A percentile compares a stretch with the other conserved stretches of the same genome.
These are phyloP conservation scores for Psittacula echo DNA, from an alignment of 2,797 vertebrate genomes.

Conservation along the genomic window DNA sequence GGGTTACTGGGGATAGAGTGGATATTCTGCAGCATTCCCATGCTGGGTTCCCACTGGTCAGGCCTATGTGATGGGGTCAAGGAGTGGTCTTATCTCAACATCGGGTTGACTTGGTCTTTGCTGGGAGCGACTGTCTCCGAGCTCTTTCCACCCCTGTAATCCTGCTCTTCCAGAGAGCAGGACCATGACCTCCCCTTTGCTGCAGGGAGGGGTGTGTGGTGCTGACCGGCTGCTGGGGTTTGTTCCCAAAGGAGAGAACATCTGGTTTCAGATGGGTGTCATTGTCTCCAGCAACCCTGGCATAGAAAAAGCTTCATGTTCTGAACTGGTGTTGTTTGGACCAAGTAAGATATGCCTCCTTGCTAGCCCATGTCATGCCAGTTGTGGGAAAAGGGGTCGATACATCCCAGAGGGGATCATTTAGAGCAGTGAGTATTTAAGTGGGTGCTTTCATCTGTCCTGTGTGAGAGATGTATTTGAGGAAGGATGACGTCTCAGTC, in stretches of 20 bases:
- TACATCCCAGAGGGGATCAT: neutral
- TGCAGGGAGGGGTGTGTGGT: neutral
- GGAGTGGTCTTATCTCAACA: neutral
- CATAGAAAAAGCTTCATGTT: neutral
- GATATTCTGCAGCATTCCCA: slow-evolving; percentile 12
- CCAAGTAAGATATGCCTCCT: neutral
- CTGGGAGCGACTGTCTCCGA: neutral
- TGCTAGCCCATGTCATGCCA: neutral
- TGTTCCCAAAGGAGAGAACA: neutral
- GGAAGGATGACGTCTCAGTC: neutral
- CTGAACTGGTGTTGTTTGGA: neutral
- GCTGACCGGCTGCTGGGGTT: neutral
- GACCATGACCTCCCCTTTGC: neutral
- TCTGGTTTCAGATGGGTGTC: fast-evolving
- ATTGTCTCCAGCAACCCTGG: neutral
- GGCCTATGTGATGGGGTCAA: slow-evolving; percentile 19
- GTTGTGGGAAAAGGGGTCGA: neutral
- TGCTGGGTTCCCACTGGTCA: slow-evolving; percentile 9
- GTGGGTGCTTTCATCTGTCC: neutral
- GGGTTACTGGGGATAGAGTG: slow-evolving; percentile 64
- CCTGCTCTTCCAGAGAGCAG: neutral
- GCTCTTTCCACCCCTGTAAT: neutral
- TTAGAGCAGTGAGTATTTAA: neutral
- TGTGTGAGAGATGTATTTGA: neutral
- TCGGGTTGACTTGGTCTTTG: slow-evolving; percentile 5